phyloP scores from a whole-genome alignment of 2,888 invertebrate species.

The Eristalis tenax region DNA sequence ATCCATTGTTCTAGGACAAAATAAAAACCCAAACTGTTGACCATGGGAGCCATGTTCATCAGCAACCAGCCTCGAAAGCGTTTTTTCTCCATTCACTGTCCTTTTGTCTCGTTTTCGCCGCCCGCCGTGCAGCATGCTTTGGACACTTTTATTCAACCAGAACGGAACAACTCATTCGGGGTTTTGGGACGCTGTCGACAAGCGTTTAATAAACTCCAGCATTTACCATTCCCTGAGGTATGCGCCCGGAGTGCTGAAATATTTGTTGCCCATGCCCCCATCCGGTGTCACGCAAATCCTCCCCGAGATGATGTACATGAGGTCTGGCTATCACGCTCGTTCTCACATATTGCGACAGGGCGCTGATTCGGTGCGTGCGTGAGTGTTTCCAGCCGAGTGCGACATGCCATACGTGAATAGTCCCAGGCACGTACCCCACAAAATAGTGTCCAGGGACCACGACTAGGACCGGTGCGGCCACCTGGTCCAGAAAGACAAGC shows the following conservation, averaged over 20 bases:
- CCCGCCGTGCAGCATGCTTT: not conserved
- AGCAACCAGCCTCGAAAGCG: not conserved
- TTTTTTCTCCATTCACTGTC: not conserved
- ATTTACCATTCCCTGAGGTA: slow-evolving; percentile 13
- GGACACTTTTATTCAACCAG: slow-evolving; percentile 21
- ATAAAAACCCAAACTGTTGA: slow-evolving; percentile 51
- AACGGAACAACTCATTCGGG: slow-evolving; percentile 25
- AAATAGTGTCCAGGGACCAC: slow-evolving; percentile 13
- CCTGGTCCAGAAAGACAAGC: not conserved
- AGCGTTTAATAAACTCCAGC: slow-evolving; percentile 59
- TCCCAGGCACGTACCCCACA: slow-evolving; percentile 27
- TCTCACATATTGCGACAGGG: not conserved
- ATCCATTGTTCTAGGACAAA: slow-evolving; percentile 34
- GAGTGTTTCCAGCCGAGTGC: not conserved
- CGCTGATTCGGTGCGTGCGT: slow-evolving; percentile 9
- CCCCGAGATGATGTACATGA: slow-evolving; percentile 7
- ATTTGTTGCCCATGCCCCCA: slow-evolving; percentile 1
- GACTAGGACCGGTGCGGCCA: not conserved
- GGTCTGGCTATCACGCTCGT: not conserved
- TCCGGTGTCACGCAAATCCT: not conserved
- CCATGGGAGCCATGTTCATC: slow-evolving; percentile 16
- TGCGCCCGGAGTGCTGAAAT: slow-evolving; percentile 10
- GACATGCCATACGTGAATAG: slow-evolving; percentile 23
- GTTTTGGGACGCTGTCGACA: slow-evolving; percentile 58
- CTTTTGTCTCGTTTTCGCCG: not conserved